A percentile compares a stretch with the other conserved stretches of the same genome.
Conservation (phyloP, 2,113 vertebrate genomes). For the Xenus cinereus region DNA sequence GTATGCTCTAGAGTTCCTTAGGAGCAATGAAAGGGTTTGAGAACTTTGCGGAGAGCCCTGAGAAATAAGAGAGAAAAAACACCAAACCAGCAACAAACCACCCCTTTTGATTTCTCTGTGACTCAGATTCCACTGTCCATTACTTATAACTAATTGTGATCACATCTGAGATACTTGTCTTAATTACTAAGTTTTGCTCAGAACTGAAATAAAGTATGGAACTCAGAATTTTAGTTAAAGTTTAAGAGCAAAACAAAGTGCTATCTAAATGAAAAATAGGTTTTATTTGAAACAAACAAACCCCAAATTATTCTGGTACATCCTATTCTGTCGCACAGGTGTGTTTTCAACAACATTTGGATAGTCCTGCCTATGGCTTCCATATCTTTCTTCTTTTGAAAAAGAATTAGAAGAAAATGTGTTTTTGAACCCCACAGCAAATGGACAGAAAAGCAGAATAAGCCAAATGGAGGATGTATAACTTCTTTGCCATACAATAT, state of each 20-base stretch:
- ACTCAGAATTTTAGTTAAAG: background rate
- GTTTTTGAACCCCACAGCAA: background rate
- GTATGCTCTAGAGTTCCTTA: background rate
- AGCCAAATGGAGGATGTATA: background rate
- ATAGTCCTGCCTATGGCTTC: background rate
- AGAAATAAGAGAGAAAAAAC: background rate
- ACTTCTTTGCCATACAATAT: background rate
- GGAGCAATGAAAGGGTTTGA: background rate
- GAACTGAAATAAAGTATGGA: background rate
- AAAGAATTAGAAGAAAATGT: background rate
- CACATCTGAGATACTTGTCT: background rate
- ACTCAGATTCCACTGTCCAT: background rate
- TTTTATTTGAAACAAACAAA: background rate
- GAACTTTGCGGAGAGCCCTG: background rate
- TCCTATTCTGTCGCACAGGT: background rate
- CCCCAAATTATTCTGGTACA: background rate
- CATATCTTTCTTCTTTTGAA: background rate
- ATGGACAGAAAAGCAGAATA: background rate
- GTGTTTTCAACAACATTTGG: accelerated
- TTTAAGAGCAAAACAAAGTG: background rate
- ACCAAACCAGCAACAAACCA: background rate
- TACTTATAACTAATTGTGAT: background rate
- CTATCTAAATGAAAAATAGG: background rate
- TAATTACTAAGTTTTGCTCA: background rate
- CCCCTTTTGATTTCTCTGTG: background rate